Evolutionary conservation across 92 coral and sea anemone genomes (phyloP).

Genomic region (Hydrozoanthus gracilis): DNA sequence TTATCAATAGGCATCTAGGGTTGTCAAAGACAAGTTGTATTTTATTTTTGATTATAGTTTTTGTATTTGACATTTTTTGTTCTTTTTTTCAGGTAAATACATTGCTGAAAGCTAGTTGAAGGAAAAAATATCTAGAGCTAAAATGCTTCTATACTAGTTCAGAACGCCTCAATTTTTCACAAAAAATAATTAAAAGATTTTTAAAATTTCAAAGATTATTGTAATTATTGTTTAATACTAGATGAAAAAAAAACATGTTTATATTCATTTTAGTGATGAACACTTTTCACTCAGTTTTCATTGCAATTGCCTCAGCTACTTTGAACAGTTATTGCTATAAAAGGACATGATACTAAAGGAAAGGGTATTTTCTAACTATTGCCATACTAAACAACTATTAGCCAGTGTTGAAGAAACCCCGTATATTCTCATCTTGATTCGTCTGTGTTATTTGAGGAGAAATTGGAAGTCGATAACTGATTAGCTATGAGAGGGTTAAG

Average conservation of each 20-base stretch:
- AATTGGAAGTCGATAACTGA: too few species aligned
- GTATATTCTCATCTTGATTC: too few species aligned
- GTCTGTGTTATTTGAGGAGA: too few species aligned
- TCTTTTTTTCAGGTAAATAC: constrained; percentile 83
- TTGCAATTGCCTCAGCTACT: background rate
- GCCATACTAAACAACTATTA: background rate
- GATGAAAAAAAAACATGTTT: background rate
- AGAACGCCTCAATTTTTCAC: constrained; percentile 28
- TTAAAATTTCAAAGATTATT: constrained; percentile 27
- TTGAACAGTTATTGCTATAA: background rate
- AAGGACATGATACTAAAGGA: background rate
- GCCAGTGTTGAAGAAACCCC: background rate
- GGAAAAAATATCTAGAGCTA: constrained; percentile 5
- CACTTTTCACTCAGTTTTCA: background rate
- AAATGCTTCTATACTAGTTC: constrained; percentile 10
- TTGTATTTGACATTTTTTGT: background rate
- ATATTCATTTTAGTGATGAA: background rate
- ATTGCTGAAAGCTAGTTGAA: constrained; percentile 86
- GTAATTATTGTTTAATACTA: constrained; percentile 20
- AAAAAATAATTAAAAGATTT: constrained; percentile 31
- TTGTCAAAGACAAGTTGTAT: too few species aligned
- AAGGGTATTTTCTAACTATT: background rate
- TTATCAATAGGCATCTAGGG: too few species aligned
- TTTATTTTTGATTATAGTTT: background rate
- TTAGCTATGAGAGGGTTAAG: too few species aligned